Conservation (phyloP, 2,888 invertebrate species). For the Galeopsomyia nigrocyanea region DNA sequence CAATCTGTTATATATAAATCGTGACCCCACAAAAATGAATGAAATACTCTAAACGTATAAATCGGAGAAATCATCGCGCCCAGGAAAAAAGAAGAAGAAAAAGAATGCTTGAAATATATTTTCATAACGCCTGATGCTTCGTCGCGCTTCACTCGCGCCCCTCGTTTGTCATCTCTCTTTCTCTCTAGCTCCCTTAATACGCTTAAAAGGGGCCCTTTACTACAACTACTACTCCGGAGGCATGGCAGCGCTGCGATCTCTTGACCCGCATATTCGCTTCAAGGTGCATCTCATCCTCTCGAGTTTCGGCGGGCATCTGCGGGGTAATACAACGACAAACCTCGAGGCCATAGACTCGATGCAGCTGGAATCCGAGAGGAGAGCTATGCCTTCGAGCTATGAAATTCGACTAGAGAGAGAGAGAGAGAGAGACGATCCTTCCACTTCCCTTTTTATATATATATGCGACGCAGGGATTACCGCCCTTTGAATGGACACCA, state of each 20-base stretch:
- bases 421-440: background rate
- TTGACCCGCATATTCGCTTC: background rate
- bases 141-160: slow-evolving; percentile 2
- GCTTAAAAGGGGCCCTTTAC: no score
- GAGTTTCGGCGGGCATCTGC: slow-evolving; percentile 50
- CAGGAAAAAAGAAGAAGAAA: no score
- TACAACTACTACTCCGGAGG: no score
- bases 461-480: background rate
- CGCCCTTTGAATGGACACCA: slow-evolving; percentile 21
- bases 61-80: no score
- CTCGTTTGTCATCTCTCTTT: background rate
- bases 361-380: slow-evolving; percentile 53
- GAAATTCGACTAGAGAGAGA: slow-evolving; percentile 25
- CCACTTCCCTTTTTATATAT: slow-evolving; percentile 14
- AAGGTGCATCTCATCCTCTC: slow-evolving; percentile 46
- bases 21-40: no score
- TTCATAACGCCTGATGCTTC: no score
- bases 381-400: slow-evolving; percentile 29
- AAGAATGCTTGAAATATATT: no score
- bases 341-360: slow-evolving; percentile 49
- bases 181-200: background rate
- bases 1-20: no score
- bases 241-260: no score
- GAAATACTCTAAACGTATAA: no score
- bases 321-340: slow-evolving; percentile 45